Evolutionary conservation across 2,888 invertebrate species (phyloP).

Genomic region (Drosophila peninsularis): DNA sequence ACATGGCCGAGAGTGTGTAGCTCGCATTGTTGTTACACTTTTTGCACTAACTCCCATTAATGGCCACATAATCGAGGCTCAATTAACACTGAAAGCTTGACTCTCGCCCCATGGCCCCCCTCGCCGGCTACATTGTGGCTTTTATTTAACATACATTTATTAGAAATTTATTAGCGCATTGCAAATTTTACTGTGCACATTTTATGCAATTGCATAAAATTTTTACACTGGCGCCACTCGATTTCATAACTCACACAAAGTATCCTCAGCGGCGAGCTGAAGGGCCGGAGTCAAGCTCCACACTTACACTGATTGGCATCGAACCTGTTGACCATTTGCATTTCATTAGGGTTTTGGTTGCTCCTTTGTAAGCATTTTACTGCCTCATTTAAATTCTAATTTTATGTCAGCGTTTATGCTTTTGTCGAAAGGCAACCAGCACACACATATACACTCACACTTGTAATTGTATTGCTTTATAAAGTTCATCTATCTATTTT

Average conservation of each 20-base stretch:
- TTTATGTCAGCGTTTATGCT: slow-evolving; percentile 77
- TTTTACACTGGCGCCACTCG: slow-evolving; percentile 71
- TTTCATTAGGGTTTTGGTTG: slow-evolving; percentile 69
- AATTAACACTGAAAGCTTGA: slow-evolving; percentile 60
- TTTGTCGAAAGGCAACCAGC: slow-evolving; percentile 65
- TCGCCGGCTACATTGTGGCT: slow-evolving; percentile 62
- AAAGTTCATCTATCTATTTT: slow-evolving; percentile 52
- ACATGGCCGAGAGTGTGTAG: slow-evolving; percentile 41
- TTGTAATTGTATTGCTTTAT: slow-evolving; percentile 12
- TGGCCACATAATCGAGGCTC: slow-evolving; percentile 69
- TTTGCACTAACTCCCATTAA: slow-evolving; percentile 62
- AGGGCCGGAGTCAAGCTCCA: slow-evolving; percentile 18
- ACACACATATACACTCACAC: slow-evolving; percentile 13
- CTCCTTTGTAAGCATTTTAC: slow-evolving; percentile 55
- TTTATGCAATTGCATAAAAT: slow-evolving; percentile 71
- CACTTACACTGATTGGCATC: slow-evolving; percentile 77
- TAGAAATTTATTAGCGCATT: slow-evolving; percentile 70
- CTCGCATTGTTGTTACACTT: slow-evolving; percentile 55
- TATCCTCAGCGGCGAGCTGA: slow-evolving; percentile 18
- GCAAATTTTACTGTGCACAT: slow-evolving; percentile 54
- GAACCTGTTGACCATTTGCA: slow-evolving; percentile 83
- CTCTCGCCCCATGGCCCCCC: background rate
- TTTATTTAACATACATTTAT: slow-evolving; percentile 75
- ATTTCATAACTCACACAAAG: slow-evolving; percentile 76
- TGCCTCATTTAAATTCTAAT: slow-evolving; percentile 79